phyloP scores from a whole-genome alignment of 2,113 vertebrate species.

The Leptosomus discolor region DNA sequence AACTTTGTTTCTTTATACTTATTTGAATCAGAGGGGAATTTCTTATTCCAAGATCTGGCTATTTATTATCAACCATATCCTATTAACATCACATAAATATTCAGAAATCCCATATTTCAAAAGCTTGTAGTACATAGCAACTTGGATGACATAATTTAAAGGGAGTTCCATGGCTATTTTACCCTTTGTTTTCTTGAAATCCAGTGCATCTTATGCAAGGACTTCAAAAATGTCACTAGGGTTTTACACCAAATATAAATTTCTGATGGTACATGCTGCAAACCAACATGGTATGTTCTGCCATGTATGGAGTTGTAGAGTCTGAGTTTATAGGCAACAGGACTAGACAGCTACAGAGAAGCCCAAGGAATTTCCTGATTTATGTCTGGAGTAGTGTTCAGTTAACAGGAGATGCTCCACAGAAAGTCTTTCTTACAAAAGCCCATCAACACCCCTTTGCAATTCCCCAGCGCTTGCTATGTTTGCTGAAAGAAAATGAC shows the following conservation, averaged over 20 bases:
- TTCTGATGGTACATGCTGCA: accelerated
- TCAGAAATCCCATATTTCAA: neutral
- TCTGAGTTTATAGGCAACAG: neutral
- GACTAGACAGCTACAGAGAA: neutral
- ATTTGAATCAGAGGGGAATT: neutral
- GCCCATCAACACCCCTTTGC: accelerated
- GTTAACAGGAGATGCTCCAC: neutral
- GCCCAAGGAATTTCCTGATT: neutral
- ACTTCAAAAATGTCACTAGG: neutral
- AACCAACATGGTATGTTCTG: neutral
- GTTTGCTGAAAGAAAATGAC: neutral
- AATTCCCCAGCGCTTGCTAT: neutral
- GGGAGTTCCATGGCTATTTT: neutral
- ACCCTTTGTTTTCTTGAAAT: neutral
- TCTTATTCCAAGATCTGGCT: neutral
- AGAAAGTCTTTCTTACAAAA: neutral
- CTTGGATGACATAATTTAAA: neutral
- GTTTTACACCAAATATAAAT: neutral
- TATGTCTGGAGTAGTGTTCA: neutral
- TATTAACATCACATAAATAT: neutral
- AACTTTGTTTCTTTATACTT: neutral
- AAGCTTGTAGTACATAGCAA: neutral
- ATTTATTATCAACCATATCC: neutral
- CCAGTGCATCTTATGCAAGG: neutral
- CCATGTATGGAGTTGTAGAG: neutral